These are phyloP conservation scores for Empidonax alnorum DNA, from an alignment of 2,113 vertebrate genomes.

Conservation along the genomic window DNA sequence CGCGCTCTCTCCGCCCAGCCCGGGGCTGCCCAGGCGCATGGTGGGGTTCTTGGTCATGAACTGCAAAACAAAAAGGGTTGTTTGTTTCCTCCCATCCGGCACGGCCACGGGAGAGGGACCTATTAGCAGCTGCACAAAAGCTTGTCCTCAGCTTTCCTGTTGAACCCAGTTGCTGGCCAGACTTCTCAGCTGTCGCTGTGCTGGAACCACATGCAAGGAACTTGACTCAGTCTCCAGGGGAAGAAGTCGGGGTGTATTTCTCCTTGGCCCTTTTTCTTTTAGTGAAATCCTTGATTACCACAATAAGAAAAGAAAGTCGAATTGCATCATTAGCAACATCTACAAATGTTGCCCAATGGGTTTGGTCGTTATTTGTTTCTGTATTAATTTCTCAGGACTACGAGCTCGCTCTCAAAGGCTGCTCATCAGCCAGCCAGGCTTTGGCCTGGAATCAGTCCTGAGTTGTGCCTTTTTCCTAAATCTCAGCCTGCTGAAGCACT, in stretches of 20 bases:
- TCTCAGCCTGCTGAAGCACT: neutral
- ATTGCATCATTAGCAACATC: slow-evolving; percentile 1
- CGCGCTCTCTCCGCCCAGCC: slow-evolving; percentile 83
- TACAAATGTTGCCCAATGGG: neutral
- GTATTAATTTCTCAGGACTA: slow-evolving; percentile 26
- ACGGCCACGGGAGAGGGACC: neutral
- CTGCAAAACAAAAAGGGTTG: slow-evolving; percentile 71
- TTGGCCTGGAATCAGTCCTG: slow-evolving; percentile 20
- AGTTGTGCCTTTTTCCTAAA: slow-evolving; percentile 35
- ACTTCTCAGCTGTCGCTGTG: slow-evolving; percentile 33
- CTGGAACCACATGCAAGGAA: neutral
- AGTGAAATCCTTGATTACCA: neutral
- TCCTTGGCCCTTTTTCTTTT: slow-evolving; percentile 21
- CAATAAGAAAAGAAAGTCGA: slow-evolving; percentile 9
- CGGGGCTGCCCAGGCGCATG: slow-evolving; percentile 86
- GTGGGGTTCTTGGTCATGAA: slow-evolving; percentile 93
- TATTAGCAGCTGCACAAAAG: slow-evolving; percentile 2
- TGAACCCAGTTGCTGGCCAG: slow-evolving; percentile 42
- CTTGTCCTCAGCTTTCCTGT: slow-evolving; percentile 53
- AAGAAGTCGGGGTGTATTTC: neutral
- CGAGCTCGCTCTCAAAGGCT: neutral
- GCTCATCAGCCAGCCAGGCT: slow-evolving; percentile 8
- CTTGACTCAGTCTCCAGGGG: slow-evolving; percentile 30
- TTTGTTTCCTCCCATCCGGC: slow-evolving; percentile 23
- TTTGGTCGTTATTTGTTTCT: slow-evolving; percentile 10